Base-by-base conservation (phyloP, 2,888 invertebrate genomes). In the Patella ulyssiponensis region DNA sequence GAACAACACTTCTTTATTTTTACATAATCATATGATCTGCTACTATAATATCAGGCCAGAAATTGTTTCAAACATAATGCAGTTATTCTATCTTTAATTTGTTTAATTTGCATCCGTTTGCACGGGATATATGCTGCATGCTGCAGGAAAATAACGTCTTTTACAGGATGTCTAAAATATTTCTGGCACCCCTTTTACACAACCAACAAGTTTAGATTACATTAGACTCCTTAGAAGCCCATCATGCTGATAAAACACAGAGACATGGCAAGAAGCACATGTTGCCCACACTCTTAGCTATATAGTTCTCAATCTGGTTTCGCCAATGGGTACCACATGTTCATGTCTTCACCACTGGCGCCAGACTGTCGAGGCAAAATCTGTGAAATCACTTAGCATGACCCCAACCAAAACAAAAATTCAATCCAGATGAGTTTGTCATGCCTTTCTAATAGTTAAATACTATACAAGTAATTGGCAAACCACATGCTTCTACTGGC, bases 401-500 rank as follows among this genome's bases (percentile, higher is more conserved):
- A 82, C 82, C 81, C 75, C 78, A 73, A 73, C 77, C 72, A 74
- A 77, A 80, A 80, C 79, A 73, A 76, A 82, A 80, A 82, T 77
- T 75, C 76, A 77, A 77, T 74, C 80, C 80, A 80, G 75, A 79
- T 82, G 82, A 77, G 78, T 80, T 79, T 77, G 79, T 73, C 80
- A 79, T 80, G 79, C 79, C 74, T 79, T 74, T 76, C 79, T 82
- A 80, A 82, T 82, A 78, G 77, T 79, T 82, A 82, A 82, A 82
- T 79, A 82, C 80, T 80, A 82, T 82, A 82, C 80, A 79, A 82
- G 82, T 82, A 82, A 82, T 82, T 80, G 80, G 76, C 77, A 75
- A 78, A 73, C 79, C 82, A 82, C 77, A 80, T 80, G 82, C 71
- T 44, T 44, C 44, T 44, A 44, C 44, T 44, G 44, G 44, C 44